These are phyloP conservation scores for Nicator chloris DNA, from an alignment of 2,113 vertebrate genomes.

Conservation along the genomic window DNA sequence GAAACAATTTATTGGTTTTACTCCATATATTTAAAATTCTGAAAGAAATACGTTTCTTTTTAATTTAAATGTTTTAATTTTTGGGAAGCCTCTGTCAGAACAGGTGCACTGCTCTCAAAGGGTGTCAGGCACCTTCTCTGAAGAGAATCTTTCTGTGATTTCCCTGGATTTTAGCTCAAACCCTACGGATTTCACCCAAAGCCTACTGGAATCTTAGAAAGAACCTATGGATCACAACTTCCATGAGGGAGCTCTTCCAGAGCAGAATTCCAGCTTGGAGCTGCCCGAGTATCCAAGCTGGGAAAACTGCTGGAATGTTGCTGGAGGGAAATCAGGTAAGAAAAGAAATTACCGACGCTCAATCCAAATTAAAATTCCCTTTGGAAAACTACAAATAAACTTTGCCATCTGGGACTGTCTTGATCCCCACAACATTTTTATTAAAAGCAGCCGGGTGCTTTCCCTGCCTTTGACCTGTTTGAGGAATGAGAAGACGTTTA, in stretches of 20 bases:
- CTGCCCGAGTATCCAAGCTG: neutral
- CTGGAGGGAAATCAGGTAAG: slow-evolving; percentile 9
- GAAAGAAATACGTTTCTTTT: too few species aligned
- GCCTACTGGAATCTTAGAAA: neutral
- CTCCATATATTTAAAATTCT: neutral
- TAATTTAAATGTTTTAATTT: neutral
- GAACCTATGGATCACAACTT: neutral
- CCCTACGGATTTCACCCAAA: neutral
- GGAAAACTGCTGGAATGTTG: neutral
- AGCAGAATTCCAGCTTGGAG: neutral
- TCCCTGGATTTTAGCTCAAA: neutral
- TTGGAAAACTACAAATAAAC: slow-evolving; percentile 61
- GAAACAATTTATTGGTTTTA: neutral
- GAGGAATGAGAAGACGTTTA: neutral
- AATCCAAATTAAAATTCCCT: slow-evolving; percentile 18
- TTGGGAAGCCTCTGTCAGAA: neutral
- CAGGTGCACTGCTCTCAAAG: neutral
- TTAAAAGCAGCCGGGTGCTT: slow-evolving; percentile 68
- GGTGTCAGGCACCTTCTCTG: neutral
- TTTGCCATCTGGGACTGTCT: slow-evolving; percentile 56
- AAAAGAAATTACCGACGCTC: neutral
- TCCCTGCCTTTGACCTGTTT: neutral
- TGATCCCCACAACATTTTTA: slow-evolving; percentile 63
- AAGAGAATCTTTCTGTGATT: neutral
- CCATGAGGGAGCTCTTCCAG: neutral